These are phyloP conservation scores for Erebia aethiops DNA, from an alignment of 2,888 invertebrate genomes.

Conservation along the genomic window DNA sequence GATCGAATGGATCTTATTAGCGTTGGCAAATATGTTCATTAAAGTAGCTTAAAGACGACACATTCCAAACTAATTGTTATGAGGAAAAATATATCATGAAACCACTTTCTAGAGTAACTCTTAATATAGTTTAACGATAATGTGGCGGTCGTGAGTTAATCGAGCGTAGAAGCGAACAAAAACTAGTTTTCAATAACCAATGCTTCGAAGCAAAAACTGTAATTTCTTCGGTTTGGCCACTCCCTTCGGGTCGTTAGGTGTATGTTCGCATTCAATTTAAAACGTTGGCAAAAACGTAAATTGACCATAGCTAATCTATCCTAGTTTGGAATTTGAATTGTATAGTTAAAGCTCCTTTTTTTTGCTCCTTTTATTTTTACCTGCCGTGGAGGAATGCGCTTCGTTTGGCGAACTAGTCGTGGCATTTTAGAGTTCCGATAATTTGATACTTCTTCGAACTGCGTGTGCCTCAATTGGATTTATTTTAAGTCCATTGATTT, in stretches of 20 bases:
- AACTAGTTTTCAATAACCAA: slow-evolving; percentile 17
- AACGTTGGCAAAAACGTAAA: slow-evolving; percentile 13
- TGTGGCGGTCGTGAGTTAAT: slow-evolving; percentile 8
- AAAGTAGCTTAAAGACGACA: no score
- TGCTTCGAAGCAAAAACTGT: slow-evolving; percentile 1
- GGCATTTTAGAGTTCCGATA: not conserved
- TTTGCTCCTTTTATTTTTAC: slow-evolving; percentile 18
- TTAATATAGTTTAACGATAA: slow-evolving; percentile 4
- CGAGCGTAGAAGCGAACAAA: slow-evolving; percentile 4
- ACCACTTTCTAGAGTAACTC: not conserved
- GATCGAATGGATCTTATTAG: no score
- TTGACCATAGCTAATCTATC: slow-evolving; percentile 7
- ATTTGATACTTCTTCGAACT: not conserved
- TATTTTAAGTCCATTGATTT: not conserved
- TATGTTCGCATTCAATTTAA: not conserved
- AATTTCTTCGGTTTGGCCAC: slow-evolving; percentile 12
- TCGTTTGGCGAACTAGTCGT: slow-evolving; percentile 3
- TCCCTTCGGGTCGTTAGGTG: not conserved
- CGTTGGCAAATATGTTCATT: not conserved
- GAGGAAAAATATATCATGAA: no score
- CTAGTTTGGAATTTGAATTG: not conserved
- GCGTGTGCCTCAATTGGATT: not conserved
- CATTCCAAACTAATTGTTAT: no score
- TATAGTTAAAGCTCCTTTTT: slow-evolving; percentile 1
- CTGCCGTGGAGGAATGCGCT: slow-evolving; percentile 2